Evolutionary conservation across 2,888 invertebrate genomes (phyloP), one percentile per base, ranked within the genome.

Genomic region (Ametastegia equiseti): DNA sequence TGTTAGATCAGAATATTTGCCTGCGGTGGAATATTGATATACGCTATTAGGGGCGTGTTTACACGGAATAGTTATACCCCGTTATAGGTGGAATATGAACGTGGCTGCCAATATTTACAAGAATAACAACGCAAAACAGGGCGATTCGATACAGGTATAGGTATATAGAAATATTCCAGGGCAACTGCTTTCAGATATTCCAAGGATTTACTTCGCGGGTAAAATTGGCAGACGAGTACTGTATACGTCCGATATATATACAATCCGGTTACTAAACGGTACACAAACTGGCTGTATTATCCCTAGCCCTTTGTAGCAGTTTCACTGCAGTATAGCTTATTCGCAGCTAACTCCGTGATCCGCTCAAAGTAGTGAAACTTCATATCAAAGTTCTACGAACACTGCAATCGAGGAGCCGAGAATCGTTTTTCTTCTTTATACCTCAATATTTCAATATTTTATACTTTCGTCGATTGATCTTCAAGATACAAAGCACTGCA

Each of bases 1-100:
- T 30, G 73, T 30, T 75, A 33, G 13, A 30, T 54, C n/a, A 13
- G 50, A 19, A 19, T 75, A 50, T 54, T 75, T 33, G 50, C 9
- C n/a, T 36, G 36, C 45, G 71, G 42, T 71, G 23, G 27, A 75
- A 54, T 36, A 75, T 75, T 75, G 73, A 54, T 54, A 19, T 30
- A 19, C 50, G 54, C 54, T 54, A 75, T 54, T 54, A 19, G 73
- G 54, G 36, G 13, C 36, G 33, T 75, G 73, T 54, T 75, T 75
- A 13, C 50, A 27, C 13, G 54, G 19, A 75, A 75, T 33, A 33
- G 71, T 71, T 47, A 45, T 45, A 71, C 45, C 65, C 36, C 65
- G 36, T 36, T 65, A n/a, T 36, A 65, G 9, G 19, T 39, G 45
- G 6, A 27, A 45, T 27, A 30, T 42, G 47, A 71, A 71, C 27